Conservation (phyloP, 2,888 invertebrate genomes). For the Meta bourneti region DNA sequence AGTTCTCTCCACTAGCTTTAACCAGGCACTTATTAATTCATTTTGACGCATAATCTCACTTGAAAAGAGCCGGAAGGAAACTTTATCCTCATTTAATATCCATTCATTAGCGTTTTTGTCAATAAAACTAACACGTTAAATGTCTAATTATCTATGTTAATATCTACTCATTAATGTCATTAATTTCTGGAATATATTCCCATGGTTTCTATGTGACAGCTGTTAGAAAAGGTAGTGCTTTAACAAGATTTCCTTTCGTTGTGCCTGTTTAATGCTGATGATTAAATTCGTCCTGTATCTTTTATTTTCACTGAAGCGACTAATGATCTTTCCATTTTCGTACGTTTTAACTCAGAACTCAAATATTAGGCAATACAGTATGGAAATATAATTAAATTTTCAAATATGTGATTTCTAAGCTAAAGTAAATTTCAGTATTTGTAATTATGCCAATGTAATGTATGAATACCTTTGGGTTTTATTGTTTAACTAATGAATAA, state of each 20-base stretch:
- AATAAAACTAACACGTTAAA: constrained; percentile 12
- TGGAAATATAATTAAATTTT: too few relatives aligned
- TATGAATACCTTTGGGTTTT: too few relatives aligned
- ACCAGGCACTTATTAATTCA: constrained; percentile 20
- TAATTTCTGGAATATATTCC: constrained; percentile 41
- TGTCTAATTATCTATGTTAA: constrained; percentile 53
- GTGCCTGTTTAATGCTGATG: not conserved
- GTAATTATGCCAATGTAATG: too few relatives aligned
- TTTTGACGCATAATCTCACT: constrained; percentile 27
- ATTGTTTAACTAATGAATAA: too few relatives aligned
- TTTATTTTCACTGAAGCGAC: too few relatives aligned
- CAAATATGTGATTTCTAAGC: too few relatives aligned
- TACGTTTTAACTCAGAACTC: too few relatives aligned
- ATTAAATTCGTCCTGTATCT: too few relatives aligned
- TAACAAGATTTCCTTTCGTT: not conserved
- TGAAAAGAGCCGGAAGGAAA: constrained; percentile 37
- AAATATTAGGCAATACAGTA: too few relatives aligned
- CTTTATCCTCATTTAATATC: constrained; percentile 43
- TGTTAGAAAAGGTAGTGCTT: not conserved
- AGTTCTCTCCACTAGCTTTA: constrained; percentile 22
- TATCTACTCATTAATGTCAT: constrained; percentile 38
- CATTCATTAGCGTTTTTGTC: constrained; percentile 47
- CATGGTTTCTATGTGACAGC: not conserved
- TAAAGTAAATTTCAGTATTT: too few relatives aligned
- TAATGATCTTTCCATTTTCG: too few relatives aligned